Percentiles rank a stretch among this genome's conserved stretches.
phyloP scores from a whole-genome alignment of 2,113 vertebrate species.

The Mirza zaza region DNA sequence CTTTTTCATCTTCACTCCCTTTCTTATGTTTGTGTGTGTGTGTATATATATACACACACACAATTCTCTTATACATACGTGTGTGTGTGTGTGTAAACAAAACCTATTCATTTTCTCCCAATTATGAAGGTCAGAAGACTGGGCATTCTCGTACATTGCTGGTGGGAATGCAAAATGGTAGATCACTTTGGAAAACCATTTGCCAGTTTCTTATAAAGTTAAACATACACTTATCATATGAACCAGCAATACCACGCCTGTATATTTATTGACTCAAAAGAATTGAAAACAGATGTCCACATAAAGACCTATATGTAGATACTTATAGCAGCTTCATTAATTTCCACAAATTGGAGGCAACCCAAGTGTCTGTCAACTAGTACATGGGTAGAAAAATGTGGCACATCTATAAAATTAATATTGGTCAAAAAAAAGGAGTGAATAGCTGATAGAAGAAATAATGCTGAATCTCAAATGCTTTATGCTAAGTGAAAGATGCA shows the following conservation, averaged over 20 bases:
- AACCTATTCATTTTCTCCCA: background rate
- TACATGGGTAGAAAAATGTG: background rate
- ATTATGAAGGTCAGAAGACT: background rate
- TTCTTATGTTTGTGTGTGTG: background rate
- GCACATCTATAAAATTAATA: background rate
- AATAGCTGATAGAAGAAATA: background rate
- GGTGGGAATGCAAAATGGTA: background rate
- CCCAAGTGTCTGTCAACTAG: background rate
- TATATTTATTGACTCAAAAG: background rate
- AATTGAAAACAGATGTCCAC: background rate
- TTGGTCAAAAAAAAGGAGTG: background rate
- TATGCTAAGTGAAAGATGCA: background rate
- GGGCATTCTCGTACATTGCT: background rate
- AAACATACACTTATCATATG: background rate
- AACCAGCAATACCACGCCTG: background rate
- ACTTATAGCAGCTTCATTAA: background rate
- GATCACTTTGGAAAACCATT: background rate
- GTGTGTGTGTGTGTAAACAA: background rate
- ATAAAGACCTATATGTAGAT: background rate
- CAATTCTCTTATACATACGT: background rate
- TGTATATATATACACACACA: no score
- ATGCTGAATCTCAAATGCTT: background rate
- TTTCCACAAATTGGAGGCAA: background rate
- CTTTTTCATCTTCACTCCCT: background rate
- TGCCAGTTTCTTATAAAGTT: background rate